Conservation (phyloP, 1,140 invertebrate species). For the Epicauta chinensis region DNA sequence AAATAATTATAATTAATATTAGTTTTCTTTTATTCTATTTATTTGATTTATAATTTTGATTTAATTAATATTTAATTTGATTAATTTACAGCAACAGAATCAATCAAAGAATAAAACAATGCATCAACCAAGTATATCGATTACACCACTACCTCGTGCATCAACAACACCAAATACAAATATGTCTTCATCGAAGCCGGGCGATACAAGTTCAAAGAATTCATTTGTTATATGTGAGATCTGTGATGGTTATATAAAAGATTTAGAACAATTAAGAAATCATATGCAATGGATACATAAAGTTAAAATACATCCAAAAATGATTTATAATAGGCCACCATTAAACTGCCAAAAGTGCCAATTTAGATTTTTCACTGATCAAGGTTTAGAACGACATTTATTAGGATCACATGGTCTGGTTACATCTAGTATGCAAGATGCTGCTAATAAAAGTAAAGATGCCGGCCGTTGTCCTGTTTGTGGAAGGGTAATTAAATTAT, state of each 20-base stretch:
- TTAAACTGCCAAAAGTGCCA: slow-evolving; percentile 95
- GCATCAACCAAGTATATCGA: slow-evolving; percentile 82
- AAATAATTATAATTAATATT: too few relatives aligned
- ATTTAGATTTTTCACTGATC: slow-evolving; percentile 66
- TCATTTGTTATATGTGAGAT: slow-evolving; percentile 92
- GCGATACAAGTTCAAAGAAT: slow-evolving; percentile 53
- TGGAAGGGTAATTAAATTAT: slow-evolving; percentile 59
- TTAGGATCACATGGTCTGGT: slow-evolving; percentile 89
- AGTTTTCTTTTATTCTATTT: too few relatives aligned
- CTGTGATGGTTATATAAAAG: slow-evolving; percentile 92
- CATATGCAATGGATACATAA: slow-evolving; percentile 97
- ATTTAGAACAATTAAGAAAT: slow-evolving; percentile 83
- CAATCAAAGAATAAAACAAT: slow-evolving; percentile 46
- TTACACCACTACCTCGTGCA: slow-evolving; percentile 76
- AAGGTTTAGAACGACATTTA: slow-evolving; percentile 87
- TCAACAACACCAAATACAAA: slow-evolving; percentile 45
- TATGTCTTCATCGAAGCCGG: slow-evolving; percentile 41
- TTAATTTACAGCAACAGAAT: slow-evolving; percentile 15
- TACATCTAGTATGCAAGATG: slow-evolving; percentile 92
- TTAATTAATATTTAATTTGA: too few relatives aligned
- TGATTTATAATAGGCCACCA: slow-evolving; percentile 90
- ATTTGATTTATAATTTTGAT: too few relatives aligned
- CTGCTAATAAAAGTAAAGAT: slow-evolving; percentile 91
- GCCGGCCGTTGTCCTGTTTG: slow-evolving; percentile 89
- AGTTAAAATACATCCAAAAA: slow-evolving; percentile 93